phyloP scores from a whole-genome alignment of 2,797 vertebrate genomes.

The Paratrypauchen microcephalus region DNA sequence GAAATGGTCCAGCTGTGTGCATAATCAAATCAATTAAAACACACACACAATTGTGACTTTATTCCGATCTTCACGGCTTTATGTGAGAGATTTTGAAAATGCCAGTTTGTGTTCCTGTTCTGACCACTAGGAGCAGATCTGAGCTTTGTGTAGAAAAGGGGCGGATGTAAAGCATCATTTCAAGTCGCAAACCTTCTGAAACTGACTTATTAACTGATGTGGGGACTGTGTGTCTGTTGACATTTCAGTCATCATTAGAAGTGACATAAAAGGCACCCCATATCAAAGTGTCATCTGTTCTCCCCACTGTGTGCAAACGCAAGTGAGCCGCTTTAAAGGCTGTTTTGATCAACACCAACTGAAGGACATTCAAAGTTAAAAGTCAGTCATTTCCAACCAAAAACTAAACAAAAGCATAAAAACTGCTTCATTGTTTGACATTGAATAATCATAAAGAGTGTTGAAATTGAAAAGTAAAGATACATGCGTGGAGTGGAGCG shows the following conservation, averaged over 20 bases:
- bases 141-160: conserved; percentile 16
- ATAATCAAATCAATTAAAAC: conserved; percentile 3
- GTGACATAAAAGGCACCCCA: conserved; percentile 57
- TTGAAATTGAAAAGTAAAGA: conserved; percentile 7
- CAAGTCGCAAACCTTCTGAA: conserved; percentile 15
- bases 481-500: conserved; percentile 3
- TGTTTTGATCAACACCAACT: conserved; percentile 51
- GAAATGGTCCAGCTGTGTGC: background rate
- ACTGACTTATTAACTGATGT: conserved; percentile 17
- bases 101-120: background rate
- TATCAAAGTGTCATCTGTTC: conserved; percentile 67
- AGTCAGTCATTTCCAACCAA: conserved; percentile 29
- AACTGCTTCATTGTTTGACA: background rate
- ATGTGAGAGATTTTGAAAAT: background rate
- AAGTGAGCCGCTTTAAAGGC: conserved; percentile 47
- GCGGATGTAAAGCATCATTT: conserved; percentile 8
- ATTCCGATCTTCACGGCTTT: background rate
- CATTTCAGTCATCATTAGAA: conserved; percentile 55
- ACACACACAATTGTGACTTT: background rate
- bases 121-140: conserved; percentile 5
- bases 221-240: conserved; percentile 28
- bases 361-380: conserved; percentile 46
- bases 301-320: conserved; percentile 28
- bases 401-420: conserved; percentile 18
- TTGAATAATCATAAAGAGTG: conserved; percentile 12